Conservation (phyloP, 2,797 vertebrate genomes). For the Galagoides demidoff region DNA sequence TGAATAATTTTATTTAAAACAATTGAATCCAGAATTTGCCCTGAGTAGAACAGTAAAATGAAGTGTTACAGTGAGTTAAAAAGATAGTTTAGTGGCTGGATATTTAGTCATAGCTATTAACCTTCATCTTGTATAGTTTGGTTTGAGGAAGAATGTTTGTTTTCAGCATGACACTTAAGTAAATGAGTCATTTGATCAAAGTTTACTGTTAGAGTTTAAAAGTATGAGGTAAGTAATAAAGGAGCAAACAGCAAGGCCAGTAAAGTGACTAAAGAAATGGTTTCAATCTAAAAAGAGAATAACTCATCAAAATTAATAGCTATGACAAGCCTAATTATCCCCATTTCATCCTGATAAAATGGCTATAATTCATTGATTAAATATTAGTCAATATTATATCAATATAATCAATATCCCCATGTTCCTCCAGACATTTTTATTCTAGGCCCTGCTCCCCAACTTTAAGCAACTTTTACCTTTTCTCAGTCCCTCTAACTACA, state of each 20-base stretch:
- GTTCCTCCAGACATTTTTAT: background rate
- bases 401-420: too few relatives aligned
- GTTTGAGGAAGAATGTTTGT: background rate
- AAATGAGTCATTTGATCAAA: slow-evolving; percentile 6
- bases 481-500: background rate
- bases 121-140: slow-evolving; percentile 13
- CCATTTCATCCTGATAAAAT: slow-evolving; percentile 53
- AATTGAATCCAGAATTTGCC: background rate
- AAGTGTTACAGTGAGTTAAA: background rate
- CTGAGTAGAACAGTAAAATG: slow-evolving; percentile 22
- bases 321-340: background rate
- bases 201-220: slow-evolving; percentile 5
- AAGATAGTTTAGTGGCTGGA: background rate
- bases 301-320: slow-evolving; percentile 22
- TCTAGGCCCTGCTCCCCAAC: background rate
- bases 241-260: background rate
- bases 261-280: background rate
- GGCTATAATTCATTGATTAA: background rate
- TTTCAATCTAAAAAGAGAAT: slow-evolving; percentile 38
- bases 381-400: too few relatives aligned
- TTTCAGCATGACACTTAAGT: background rate
- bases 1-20: slow-evolving; percentile 38
- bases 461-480: background rate
- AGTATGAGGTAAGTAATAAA: background rate
- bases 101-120: slow-evolving; percentile 29